Base-by-base conservation (phyloP, 2,797 vertebrate species). In the Sphenopsis melanotis region DNA sequence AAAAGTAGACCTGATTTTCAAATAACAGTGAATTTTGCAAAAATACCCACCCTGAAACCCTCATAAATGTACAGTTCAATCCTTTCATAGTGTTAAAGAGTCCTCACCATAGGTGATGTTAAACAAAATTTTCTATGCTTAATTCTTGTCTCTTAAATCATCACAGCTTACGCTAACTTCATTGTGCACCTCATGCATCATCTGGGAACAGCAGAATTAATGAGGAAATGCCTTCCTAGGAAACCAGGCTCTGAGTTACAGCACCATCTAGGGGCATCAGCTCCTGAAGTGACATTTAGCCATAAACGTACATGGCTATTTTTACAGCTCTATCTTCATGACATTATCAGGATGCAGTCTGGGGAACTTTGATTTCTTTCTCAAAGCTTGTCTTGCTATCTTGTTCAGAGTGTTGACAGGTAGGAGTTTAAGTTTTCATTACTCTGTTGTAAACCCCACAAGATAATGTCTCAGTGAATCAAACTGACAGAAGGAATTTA, bases 251-350 rank as follows among this genome's bases (percentile, higher is more conserved):
- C 77, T 95, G 74, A 84, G 34, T 93, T 84, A 81, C 0, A 93
- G 94, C 91, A 91, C 93, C 93, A 96, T 52, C 90, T 96, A 96
- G 91, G 47, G 93, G 90, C 52, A 86, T 10, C 42, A 12, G 9
- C 24, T 75, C 61, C 69, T 46, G n/a, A 59, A 76, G 29, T 23
- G 70, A 83, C 50, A 47, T 50, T 91, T 42, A 56, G 69, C n/a
- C 32, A 34, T 55, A 49, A 72, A 49, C 8, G 12, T 13, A 39
- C 7, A 30, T 5, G 19, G n/a, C 10, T 82, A 34, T 46, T 84
- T 69, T 84, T 15, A 44, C 71, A 80, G 24, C 24, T 87, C 61
- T 70, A 49, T 76, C 32, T 60, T 66, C 27, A 42, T 50, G 85
- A 46, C 10, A 29, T 30, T 60, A 34, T 20, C 20, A 87, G 26